A percentile compares a stretch with the other conserved stretches of the same genome.
phyloP scores from a whole-genome alignment of 2,113 vertebrate genomes.

The Merops nubicus region DNA sequence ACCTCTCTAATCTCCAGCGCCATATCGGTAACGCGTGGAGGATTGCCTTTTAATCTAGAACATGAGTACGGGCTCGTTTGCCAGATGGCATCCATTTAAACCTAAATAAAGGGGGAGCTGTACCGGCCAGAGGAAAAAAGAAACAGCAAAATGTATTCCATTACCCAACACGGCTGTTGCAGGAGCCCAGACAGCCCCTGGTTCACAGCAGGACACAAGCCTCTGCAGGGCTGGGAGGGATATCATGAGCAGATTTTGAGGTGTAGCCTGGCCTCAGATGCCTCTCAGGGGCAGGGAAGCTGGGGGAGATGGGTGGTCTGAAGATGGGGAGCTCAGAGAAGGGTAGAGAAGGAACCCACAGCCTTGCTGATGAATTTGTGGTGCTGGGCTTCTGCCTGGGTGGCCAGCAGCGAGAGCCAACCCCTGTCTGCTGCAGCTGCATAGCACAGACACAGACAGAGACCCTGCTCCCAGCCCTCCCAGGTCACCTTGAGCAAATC shows the following conservation, averaged over 20 bases:
- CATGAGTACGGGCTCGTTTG: conserved; percentile 50
- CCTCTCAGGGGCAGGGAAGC: not conserved
- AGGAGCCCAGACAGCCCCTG: not conserved
- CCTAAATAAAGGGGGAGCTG: conserved; percentile 26
- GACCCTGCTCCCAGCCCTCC: accelerated
- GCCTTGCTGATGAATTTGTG: not conserved
- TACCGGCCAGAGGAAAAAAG: not conserved
- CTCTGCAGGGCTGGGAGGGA: not conserved
- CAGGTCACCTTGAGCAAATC: not conserved
- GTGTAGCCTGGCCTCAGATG: not conserved
- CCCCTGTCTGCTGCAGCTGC: not conserved
- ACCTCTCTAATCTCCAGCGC: conserved; percentile 6
- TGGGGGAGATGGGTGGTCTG: not conserved
- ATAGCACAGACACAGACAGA: accelerated
- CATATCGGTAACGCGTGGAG: accelerated
- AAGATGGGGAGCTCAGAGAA: accelerated
- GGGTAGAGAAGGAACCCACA: accelerated
- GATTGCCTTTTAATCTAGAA: conserved; percentile 61
- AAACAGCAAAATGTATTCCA: not conserved
- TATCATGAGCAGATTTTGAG: not conserved
- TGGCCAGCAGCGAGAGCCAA: not conserved
- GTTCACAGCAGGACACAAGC: not conserved
- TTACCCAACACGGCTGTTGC: not conserved
- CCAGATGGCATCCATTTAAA: conserved; percentile 65
- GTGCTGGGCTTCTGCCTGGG: accelerated